Evolutionary conservation across 2,113 vertebrate species (phyloP), one percentile per base, ranked within the genome.

Genomic region (Nesogale talazaci): DNA sequence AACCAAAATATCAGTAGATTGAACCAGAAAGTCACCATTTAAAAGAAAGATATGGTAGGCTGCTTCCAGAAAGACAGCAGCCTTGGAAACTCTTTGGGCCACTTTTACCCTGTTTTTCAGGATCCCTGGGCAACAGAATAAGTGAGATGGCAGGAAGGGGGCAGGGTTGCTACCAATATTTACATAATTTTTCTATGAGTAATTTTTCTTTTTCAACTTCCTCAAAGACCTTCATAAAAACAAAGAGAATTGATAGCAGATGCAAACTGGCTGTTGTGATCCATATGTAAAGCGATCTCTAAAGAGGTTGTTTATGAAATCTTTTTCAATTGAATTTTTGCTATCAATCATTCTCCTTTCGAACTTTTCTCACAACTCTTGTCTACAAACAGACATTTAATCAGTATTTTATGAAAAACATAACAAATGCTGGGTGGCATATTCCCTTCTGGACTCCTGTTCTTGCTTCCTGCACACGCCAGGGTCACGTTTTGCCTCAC

Each of bases 131-230:
- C 9, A 31, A 31, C 17, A 19, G 65, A 8, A 67, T 67, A 4
- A 31, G 31, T 29, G 31, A 11, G 29, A 31, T 15, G 29, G 12
- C 65, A 67, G 63, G 29, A 67, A 25, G 14, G 65, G 65, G 65
- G 11, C 31, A 12, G 65, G 10, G 10, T 29, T 67, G 29, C 10
- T 9, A 31, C 79, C 88, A 94, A 92, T 95, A 88, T 94, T 97
- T 95, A 52, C 46, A 94, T 74, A 88, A n/a, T n/a, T 84, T 91
- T 25, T 6, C 65, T 89, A 88, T 93, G 95, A 92, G 91, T 94
- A 92, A 92, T 57, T 88, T 88, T 89, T 63, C 91, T 92, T 88
- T 81, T 86, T 87, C 63, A n/a, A 87, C 81, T 92, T 94, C 85
- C 77, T 93, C 59, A 56, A 94, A 89, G 76, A 25, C 65, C 56